Evolutionary conservation across 2,888 invertebrate genomes (phyloP), one percentile per base, ranked within the genome.

Genomic region (Chymomyza procnemis): DNA sequence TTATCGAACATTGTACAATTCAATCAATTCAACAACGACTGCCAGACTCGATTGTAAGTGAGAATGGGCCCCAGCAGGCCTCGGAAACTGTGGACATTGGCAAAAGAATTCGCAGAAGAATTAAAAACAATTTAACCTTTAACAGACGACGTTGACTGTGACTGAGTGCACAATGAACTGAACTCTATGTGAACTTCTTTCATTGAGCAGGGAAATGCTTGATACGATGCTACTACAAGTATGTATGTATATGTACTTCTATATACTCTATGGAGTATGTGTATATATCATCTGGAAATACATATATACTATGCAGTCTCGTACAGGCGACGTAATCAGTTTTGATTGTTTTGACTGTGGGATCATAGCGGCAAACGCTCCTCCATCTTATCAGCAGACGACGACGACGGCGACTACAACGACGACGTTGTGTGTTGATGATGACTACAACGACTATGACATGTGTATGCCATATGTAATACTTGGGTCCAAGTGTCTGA

Each of bases 91-190:
- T 54, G 54, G 19, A 21, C 54, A 6, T 21, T 18, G 76, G 76
- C 73, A 59, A 64, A 78, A 73, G 83, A 83, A 81, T 82, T 81
- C 76, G 80, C 81, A 74, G 80, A 84, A 75, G 78, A 83, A 83
- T 83, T 83, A 80, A 80, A 86, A 81, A 86, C 83, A 87, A 87
- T 85, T 87, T 87, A 85, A 87, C 86, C 87, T 81, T 85, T 83
- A 71, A 61, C 72, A 75, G 72, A 69, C 18, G 66, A 14, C 19
- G 50, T 58, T 26, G 34, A 41, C 61, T 57, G 65, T 26, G 26
- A 76, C 79, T 74, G 76, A 76, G 80, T 74, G 76, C 79, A 82
- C 83, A 83, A 85, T 83, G 74, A 80, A 73, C 82, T 83, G 78
- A 84, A 76, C 85, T 83, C 79, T 73, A 68, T 82, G 79, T 82